Evolutionary conservation across 2,113 vertebrate genomes (phyloP).

Genomic region (Saguinus midas): DNA sequence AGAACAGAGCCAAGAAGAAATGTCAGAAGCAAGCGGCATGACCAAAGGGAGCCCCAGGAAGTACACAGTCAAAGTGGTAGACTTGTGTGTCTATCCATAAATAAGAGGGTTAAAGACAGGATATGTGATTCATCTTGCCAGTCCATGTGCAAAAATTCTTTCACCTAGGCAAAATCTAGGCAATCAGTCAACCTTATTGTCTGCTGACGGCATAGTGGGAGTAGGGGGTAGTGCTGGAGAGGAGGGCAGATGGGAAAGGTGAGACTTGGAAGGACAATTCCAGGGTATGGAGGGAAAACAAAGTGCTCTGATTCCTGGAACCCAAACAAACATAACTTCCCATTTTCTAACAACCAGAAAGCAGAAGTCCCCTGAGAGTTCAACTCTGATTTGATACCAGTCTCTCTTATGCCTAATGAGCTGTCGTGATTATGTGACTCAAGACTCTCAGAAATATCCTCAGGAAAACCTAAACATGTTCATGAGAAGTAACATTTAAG

Average conservation of each 20-base stretch:
- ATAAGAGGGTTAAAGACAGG: background rate
- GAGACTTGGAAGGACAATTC: background rate
- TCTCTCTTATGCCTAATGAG: background rate
- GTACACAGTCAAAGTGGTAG: too few species aligned
- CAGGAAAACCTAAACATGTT: constrained; percentile 12
- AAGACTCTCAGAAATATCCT: background rate
- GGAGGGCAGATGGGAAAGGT: background rate
- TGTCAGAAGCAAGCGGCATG: background rate
- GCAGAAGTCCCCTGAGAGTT: background rate
- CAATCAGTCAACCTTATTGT: too few species aligned
- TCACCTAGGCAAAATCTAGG: background rate
- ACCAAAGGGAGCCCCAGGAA: background rate
- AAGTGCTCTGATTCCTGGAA: background rate
- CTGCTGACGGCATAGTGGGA: background rate
- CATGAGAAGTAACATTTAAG: background rate
- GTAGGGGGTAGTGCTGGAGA: background rate
- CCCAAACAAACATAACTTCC: background rate
- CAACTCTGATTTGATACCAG: background rate
- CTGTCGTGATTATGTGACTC: background rate
- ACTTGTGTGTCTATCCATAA: background rate
- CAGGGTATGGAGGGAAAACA: too few species aligned
- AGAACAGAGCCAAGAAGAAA: background rate
- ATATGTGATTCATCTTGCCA: background rate
- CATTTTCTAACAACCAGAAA: background rate
- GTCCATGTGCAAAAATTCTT: background rate